Conservation (phyloP, 64 coral and sea anemone species). For the Pachyseris speciosa region DNA sequence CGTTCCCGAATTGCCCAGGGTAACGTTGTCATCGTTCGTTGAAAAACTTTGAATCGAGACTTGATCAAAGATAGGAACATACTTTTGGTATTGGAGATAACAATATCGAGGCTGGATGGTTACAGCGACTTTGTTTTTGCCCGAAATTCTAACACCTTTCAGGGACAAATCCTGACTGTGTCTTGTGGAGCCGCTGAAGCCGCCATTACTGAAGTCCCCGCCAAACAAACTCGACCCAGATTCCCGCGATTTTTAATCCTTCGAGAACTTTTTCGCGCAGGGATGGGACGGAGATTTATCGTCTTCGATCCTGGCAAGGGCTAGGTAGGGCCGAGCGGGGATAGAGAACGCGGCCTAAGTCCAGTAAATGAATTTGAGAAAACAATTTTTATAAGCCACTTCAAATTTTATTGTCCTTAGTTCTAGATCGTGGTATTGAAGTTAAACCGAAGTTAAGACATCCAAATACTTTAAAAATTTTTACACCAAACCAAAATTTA, state of each 20-base stretch:
- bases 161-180: neutral
- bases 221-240: constrained; percentile 30
- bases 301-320: neutral
- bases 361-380: no score
- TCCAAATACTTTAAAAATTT: no score
- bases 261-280: no score
- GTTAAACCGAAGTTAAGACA: no score
- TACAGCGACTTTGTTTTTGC: neutral
- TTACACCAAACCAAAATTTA: no score
- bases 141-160: neutral
- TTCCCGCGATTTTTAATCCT: neutral
- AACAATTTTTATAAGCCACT: no score
- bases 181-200: neutral
- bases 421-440: no score
- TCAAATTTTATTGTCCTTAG: no score
- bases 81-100: neutral
- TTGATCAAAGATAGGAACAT: neutral
- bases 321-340: no score
- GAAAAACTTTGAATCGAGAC: neutral
- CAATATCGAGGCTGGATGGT: neutral
- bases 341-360: no score
- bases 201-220: constrained; percentile 46
- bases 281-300: no score
- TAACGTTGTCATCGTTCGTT: neutral
- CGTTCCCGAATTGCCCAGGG: neutral